Evolutionary conservation across 2,113 vertebrate species (phyloP), one percentile per base, ranked within the genome.

Genomic region (Clarias magur): DNA sequence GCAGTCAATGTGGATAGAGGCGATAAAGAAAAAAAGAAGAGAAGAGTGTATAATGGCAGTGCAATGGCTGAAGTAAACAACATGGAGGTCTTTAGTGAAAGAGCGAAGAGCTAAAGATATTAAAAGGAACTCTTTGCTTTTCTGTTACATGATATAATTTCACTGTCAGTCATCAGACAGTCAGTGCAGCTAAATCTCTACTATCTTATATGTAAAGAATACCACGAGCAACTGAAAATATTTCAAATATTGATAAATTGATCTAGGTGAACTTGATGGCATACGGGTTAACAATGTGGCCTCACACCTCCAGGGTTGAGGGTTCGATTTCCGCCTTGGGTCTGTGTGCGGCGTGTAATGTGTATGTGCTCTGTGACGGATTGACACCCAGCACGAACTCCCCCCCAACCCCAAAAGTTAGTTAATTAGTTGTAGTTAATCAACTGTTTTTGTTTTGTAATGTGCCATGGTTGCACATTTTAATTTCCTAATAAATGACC

Each of bases 1-100:
- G 42, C 54, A 82, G 82, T 60, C 70, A 68, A 87, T 90, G 82
- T 60, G n/a, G 25, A 56, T 70, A 79, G 15, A 11, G 30, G 27
- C 38, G 42, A 60, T 21, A 38, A 3, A 12, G 65, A 30, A 30
- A 5, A 72, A 42, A 72, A 60, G 38, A 70, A 27, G 38, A 65
- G 80, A 38, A 23, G 42, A 85, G 42, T 63, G 57, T 48, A 84
- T 30, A 30, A 57, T 42, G 82, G 59, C 48, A 23, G 21, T 53
- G 25, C 6, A 72, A 34, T 72, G 21, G 23, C 42, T 25, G 21
- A 75, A 23, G 10, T 75, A 53, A 48, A 53, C 48, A 23, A 38
- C 7, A 38, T 1, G 2, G 34, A 72, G 21, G 4, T 75, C 38
- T 48, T 48, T 13, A 75, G 42, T 53, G 72, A 75, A 75, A 75